Base-by-base conservation (phyloP, 2,888 invertebrate genomes). In the Apotomis capreana region DNA sequence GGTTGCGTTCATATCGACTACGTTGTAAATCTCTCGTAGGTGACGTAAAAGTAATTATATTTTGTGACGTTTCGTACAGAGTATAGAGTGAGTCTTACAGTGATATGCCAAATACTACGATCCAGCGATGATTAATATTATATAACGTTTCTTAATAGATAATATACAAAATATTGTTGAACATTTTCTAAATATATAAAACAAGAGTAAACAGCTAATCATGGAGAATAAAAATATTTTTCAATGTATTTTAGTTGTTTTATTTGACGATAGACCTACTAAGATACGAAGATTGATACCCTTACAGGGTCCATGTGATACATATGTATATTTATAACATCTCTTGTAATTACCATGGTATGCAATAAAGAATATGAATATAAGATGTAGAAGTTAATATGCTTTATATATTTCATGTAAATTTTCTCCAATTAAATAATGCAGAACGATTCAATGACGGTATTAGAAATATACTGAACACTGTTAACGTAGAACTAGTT, bases 151-250 rank as follows among this genome's bases (percentile, higher is more conserved):
- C 92, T 88, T 90, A 92, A 87, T 89, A 88, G 88, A 86, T 89
- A 88, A 84, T 92, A 91, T 92, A 92, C 91, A 92, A 91, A 63
- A 89, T 88, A 92, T 91, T 92, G 93, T 93, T 92, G 91, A 92
- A 89, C 79, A 84, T 91, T 92, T 93, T 92, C 91, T 91, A 92
- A 92, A 92, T 92, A 92, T 92, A 89, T 92, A 90, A 26, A 81
- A 89, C 85, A 83, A 87, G 83, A 89, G 82, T 87, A 91, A 88
- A 85, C 87, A 84, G 89, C 85, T 89, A 91, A 92, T 91, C 90
- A 87, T 88, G 90, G 84, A 89, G 86, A 92, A 91, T 91, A 92
- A 93, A 92, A 92, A 90, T 92, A 92, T 92, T 93, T 92, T 93
- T 92, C 89, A 92, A 92, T 87, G 87, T 89, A 92, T 60, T 76